Evolutionary conservation across 2,888 invertebrate species (phyloP), one percentile per base, ranked within the genome.

Genomic region (Lepidocyrtoides sp.): DNA sequence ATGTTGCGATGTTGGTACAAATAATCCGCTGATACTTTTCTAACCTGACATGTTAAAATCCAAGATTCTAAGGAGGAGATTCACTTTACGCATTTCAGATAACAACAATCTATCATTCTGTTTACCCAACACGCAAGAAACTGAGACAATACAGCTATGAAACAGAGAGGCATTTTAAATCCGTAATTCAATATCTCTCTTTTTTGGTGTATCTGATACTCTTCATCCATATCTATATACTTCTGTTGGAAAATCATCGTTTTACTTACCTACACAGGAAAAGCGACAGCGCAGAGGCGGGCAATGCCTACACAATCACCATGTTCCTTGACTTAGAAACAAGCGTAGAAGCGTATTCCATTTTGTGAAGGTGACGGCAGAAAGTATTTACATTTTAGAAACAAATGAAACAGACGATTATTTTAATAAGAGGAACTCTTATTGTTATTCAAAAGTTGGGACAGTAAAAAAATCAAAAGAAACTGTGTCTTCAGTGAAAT

Each of bases 151-250:
- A 8, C 7, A 79, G 12, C 36, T 60, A 57, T 66, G 87, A 29
- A 82, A 44, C 82, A 26, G 36, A 51, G 23, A 72, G 69, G n/a
- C 41, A 72, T 44, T 72, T 75, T 44, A 82, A 81, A 79, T 51
- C 10, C 20, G 90, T 90, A 90, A 90, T 79, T 54, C 54, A 85
- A 90, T 90, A 75, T 51, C 48, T 17, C 72, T 60, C 17, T 54
- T 26, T 79, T 66, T 66, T 77, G 32, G 85, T 84, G 90, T 36
- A 79, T 90, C 69, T 84, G 83, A 90, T 84, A 83, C 75, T 51
- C 32, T 41, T 63, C n/a, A 26, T 26, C n/a, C 51, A 26, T 14
- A 10, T 48, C 26, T 29, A 26, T 29, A 48, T 41, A 48, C 75
- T 5, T n/a, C 75, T 75, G 75, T 48, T 75, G 75, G 29, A 29